Evolutionary conservation across 2,888 invertebrate species (phyloP).

Genomic region (Ernsta delagoae): DNA sequence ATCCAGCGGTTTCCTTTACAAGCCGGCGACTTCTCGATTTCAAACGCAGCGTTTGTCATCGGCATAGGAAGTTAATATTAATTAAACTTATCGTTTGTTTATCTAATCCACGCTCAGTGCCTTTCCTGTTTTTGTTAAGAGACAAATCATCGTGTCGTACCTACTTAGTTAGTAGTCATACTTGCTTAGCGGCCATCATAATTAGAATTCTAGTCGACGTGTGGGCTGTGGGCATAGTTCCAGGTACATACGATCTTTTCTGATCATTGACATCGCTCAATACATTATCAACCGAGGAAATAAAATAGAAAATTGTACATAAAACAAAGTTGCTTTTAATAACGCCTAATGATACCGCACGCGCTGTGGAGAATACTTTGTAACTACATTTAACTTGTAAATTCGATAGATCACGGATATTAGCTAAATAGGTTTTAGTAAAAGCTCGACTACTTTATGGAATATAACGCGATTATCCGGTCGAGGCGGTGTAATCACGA

Average conservation of each 20-base stretch:
- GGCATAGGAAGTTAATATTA: slow-evolving; percentile 25
- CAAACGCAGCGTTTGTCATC: slow-evolving; percentile 16
- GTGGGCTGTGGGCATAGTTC: slow-evolving; percentile 26
- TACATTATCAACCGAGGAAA: not conserved
- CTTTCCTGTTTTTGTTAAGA: slow-evolving; percentile 33
- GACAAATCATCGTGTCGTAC: slow-evolving; percentile 28
- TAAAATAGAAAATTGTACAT: not conserved
- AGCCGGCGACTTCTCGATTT: not conserved
- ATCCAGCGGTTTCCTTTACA: not conserved
- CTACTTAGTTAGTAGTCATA: slow-evolving; percentile 22
- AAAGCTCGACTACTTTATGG: slow-evolving; percentile 48
- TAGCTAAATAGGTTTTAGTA: slow-evolving; percentile 56
- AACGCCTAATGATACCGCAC: slow-evolving; percentile 8
- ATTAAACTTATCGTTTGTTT: slow-evolving; percentile 34
- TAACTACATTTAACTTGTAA: slow-evolving; percentile 41
- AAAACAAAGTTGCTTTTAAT: not conserved
- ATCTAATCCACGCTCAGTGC: slow-evolving; percentile 33
- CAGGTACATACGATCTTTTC: slow-evolving; percentile 23
- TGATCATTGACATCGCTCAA: slow-evolving; percentile 27
- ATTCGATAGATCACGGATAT: slow-evolving; percentile 44
- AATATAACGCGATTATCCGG: slow-evolving; percentile 57
- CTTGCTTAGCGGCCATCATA: slow-evolving; percentile 24
- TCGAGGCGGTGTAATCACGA: slow-evolving; percentile 50
- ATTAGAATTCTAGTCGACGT: slow-evolving; percentile 30
- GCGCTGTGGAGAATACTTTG: slow-evolving; percentile 22